Evolutionary conservation across 1,140 invertebrate species (phyloP).

Genomic region (Euschistus heros): DNA sequence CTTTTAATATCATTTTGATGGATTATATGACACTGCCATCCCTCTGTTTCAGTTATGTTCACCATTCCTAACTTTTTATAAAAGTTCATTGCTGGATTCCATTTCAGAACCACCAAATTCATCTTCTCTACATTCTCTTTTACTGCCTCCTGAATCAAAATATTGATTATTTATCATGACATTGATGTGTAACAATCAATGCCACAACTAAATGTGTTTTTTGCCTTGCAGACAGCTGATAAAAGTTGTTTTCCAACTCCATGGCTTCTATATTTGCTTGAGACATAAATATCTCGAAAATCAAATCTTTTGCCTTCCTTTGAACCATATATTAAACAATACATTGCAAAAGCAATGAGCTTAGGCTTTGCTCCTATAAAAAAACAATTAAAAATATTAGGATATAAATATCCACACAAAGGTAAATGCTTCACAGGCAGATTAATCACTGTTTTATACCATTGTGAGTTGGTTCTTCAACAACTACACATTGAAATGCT

Average conservation of each 20-base stretch:
- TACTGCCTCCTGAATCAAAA: conserved; percentile 43
- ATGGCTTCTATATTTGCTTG: conserved; percentile 45
- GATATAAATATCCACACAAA: too few relatives aligned
- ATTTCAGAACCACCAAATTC: conserved; percentile 68
- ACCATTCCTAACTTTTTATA: conserved; percentile 56
- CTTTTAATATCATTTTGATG: too few relatives aligned
- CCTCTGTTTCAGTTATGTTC: conserved; percentile 52
- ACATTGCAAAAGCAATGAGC: conserved; percentile 58
- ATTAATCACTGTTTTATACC: background rate
- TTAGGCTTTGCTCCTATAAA: background rate
- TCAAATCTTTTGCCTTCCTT: conserved; percentile 65
- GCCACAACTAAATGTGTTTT: background rate
- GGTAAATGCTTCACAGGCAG: too few relatives aligned
- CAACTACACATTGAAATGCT: conserved; percentile 56
- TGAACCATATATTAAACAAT: conserved; percentile 65
- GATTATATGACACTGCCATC: conserved; percentile 45
- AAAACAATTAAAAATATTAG: too few relatives aligned
- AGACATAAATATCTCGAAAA: conserved; percentile 76
- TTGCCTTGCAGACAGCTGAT: conserved; percentile 55
- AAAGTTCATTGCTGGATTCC: conserved; percentile 67
- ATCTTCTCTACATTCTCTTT: conserved; percentile 45
- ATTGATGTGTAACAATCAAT: background rate
- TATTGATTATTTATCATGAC: background rate
- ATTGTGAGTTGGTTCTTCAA: conserved; percentile 35
- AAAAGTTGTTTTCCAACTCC: conserved; percentile 63